Evolutionary conservation across 2,888 invertebrate genomes (phyloP).

Genomic region (Cosmorhoe ocellata): DNA sequence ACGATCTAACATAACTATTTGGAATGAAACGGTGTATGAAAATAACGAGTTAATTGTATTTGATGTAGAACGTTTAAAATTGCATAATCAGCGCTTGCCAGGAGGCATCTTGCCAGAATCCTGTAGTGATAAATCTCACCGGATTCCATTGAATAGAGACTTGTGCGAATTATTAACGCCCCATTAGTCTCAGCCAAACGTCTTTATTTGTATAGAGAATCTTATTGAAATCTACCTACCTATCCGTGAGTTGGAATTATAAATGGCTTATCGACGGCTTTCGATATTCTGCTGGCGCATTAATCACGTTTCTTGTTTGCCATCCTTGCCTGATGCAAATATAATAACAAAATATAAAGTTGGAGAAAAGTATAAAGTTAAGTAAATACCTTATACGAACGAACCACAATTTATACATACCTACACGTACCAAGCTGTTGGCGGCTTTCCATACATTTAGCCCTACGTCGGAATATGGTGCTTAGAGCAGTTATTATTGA

Average conservation of each 20-base stretch:
- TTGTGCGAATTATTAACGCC: slow-evolving; percentile 76
- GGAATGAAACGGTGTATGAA: slow-evolving; percentile 28
- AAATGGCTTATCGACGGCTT: slow-evolving; percentile 48
- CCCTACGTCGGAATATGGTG: no score
- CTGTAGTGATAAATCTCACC: slow-evolving; percentile 77
- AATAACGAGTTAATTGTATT: slow-evolving; percentile 47
- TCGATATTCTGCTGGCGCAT: slow-evolving; percentile 38
- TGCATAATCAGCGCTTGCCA: slow-evolving; percentile 72
- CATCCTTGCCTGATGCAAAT: not conserved
- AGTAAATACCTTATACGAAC: no score
- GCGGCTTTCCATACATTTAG: no score
- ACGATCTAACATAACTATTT: slow-evolving; percentile 3
- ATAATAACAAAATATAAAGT: no score
- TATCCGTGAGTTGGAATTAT: slow-evolving; percentile 51
- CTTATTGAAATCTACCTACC: slow-evolving; percentile 52
- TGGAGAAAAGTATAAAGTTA: no score
- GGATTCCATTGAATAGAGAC: slow-evolving; percentile 73
- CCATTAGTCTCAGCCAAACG: slow-evolving; percentile 73
- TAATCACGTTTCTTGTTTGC: slow-evolving; percentile 46
- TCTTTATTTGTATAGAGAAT: slow-evolving; percentile 71
- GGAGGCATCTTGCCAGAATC: slow-evolving; percentile 77
- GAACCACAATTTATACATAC: no score
- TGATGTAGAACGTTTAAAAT: slow-evolving; percentile 55
- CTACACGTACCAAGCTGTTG: no score
- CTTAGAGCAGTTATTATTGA: no score